These are phyloP conservation scores for Phoenicopterus ruber DNA, from an alignment of 2,113 vertebrate species.

Conservation along the genomic window DNA sequence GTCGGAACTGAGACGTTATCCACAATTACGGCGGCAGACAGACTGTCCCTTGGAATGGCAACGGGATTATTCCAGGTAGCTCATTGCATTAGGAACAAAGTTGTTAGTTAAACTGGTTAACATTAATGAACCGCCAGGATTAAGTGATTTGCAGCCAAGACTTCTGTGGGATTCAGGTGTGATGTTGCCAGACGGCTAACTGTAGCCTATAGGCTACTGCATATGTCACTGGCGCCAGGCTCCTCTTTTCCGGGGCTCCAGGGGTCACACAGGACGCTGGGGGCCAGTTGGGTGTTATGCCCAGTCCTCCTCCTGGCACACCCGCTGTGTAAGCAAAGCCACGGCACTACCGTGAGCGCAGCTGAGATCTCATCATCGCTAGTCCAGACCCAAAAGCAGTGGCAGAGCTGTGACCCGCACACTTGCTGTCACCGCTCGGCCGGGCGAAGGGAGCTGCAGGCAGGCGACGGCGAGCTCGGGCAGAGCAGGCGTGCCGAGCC, in stretches of 20 bases:
- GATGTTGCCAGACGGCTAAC: neutral
- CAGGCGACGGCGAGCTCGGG: fast-evolving
- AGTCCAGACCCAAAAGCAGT: neutral
- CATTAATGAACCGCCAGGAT: neutral
- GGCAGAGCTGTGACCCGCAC: fast-evolving
- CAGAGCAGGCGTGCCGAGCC: neutral
- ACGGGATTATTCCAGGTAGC: neutral
- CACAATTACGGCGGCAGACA: no score
- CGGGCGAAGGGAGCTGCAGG: neutral
- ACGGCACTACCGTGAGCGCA: fast-evolving
- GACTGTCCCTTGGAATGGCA: neutral
- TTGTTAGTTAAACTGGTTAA: neutral
- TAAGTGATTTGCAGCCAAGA: neutral
- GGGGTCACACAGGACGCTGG: neutral
- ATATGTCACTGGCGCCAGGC: fast-evolving
- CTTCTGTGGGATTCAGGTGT: no score
- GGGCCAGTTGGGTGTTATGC: no score
- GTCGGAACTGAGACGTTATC: neutral
- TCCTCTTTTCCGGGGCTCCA: neutral
- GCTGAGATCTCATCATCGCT: neutral
- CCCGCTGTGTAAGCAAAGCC: no score
- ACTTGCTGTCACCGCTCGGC: fast-evolving
- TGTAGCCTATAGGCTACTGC: neutral
- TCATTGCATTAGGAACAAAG: neutral
- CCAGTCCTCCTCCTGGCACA: neutral